Conservation (phyloP, 2,888 invertebrate genomes). For the Cotesia congregata region DNA sequence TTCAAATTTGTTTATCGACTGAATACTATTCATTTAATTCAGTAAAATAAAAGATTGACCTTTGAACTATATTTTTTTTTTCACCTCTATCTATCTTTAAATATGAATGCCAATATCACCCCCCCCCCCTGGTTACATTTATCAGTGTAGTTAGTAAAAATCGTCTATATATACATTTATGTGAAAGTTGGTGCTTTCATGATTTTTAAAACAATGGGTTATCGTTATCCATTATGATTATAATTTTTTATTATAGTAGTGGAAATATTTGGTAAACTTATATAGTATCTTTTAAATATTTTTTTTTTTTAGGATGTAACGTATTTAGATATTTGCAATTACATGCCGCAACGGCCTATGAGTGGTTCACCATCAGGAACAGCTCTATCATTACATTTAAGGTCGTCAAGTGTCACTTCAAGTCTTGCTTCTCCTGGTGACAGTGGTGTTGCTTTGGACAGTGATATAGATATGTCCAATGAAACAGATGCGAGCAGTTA, state of each 20-base stretch:
- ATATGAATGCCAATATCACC: slow-evolving; percentile 61
- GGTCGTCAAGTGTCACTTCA: slow-evolving; percentile 68
- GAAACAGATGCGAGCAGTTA: slow-evolving; percentile 68
- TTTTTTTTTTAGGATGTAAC: slow-evolving; percentile 63
- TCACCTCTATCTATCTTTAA: slow-evolving; percentile 35
- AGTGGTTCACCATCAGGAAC: slow-evolving; percentile 67
- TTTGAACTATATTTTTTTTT: slow-evolving; percentile 23
- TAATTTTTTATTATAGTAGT: not conserved
- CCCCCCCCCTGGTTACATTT: slow-evolving; percentile 65
- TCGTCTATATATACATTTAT: slow-evolving; percentile 51
- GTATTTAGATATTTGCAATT: slow-evolving; percentile 68
- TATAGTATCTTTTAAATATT: slow-evolving; percentile 14
- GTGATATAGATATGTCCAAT: slow-evolving; percentile 67
- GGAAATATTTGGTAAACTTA: slow-evolving; percentile 26
- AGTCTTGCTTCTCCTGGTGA: slow-evolving; percentile 81
- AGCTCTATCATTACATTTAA: slow-evolving; percentile 63
- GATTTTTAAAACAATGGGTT: slow-evolving; percentile 56
- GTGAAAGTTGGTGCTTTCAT: slow-evolving; percentile 54
- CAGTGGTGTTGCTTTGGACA: slow-evolving; percentile 76
- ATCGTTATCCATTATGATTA: slow-evolving; percentile 47
- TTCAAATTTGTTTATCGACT: not conserved
- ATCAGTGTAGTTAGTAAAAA: slow-evolving; percentile 62
- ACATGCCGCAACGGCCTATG: slow-evolving; percentile 69
- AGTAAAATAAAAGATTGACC: not conserved
- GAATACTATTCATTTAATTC: not conserved